phyloP scores from a whole-genome alignment of 2,888 invertebrate species.

The Invenusta paracnida region DNA sequence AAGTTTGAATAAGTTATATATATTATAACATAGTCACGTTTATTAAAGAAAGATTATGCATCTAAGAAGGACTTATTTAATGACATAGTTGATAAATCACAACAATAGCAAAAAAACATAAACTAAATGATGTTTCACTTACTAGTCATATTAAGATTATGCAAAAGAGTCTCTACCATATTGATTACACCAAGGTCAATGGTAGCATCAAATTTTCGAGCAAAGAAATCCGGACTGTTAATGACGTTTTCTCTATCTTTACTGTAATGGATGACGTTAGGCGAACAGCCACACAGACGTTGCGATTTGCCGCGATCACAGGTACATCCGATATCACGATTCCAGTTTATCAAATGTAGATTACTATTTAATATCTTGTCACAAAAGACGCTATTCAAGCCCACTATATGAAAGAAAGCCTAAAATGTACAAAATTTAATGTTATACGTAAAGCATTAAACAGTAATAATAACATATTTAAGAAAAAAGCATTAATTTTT shows the following conservation, averaged over 20 bases:
- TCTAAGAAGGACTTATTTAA: too few relatives aligned
- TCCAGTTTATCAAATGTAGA: background rate
- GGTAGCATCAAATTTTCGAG: conserved; percentile 30
- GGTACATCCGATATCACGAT: background rate
- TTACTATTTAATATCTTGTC: background rate
- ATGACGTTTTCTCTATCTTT: background rate
- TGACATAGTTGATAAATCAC: too few relatives aligned
- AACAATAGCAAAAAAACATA: too few relatives aligned
- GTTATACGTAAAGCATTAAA: too few relatives aligned
- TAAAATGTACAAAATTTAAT: too few relatives aligned
- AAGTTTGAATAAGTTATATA: too few relatives aligned
- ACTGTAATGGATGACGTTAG: background rate
- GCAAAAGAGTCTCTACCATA: background rate
- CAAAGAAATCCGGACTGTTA: conserved; percentile 8
- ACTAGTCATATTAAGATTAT: background rate
- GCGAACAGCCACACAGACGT: background rate
- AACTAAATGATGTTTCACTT: too few relatives aligned
- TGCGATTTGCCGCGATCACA: background rate
- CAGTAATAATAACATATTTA: too few relatives aligned
- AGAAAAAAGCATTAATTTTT: too few relatives aligned
- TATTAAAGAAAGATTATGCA: too few relatives aligned
- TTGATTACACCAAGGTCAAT: conserved; percentile 10
- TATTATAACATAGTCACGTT: too few relatives aligned
- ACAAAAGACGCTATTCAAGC: background rate
- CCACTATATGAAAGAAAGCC: background rate